Percentiles rank a stretch among this genome's conserved stretches.
Conservation (phyloP, 53 echinoderm and acorn worm species). For the Holothuria scabra region DNA sequence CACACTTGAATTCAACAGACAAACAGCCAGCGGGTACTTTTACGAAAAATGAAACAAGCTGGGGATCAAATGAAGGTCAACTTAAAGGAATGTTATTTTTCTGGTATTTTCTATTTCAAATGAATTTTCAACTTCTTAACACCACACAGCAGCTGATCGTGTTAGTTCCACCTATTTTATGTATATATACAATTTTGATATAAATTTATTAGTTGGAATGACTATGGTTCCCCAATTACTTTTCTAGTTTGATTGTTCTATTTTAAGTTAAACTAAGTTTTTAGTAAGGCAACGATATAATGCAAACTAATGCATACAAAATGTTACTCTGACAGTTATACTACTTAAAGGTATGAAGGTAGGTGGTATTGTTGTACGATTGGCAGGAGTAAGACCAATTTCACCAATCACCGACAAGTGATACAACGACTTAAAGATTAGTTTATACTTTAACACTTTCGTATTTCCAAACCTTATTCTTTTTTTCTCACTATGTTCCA, state of each 20-base stretch:
- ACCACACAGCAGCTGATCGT: neutral
- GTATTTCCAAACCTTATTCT: neutral
- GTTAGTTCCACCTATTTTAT: conserved; percentile 37
- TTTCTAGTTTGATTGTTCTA: neutral
- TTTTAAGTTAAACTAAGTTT: neutral
- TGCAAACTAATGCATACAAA: conserved; percentile 8
- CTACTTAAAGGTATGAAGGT: too few relatives aligned
- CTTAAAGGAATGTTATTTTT: conserved; percentile 2
- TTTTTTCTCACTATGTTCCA: neutral
- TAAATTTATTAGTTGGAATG: conserved; percentile 43
- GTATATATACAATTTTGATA: conserved; percentile 28
- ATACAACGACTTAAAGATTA: too few relatives aligned
- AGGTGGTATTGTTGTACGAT: too few relatives aligned
- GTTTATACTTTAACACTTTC: too few relatives aligned
- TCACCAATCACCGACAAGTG: too few relatives aligned
- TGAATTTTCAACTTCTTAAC: neutral
- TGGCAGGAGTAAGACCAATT: too few relatives aligned
- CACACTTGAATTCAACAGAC: too few relatives aligned
- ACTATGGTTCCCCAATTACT: conserved; percentile 15
- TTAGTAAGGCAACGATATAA: conserved; percentile 34
- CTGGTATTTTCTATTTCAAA: conserved; percentile 3
- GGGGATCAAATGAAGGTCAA: neutral
- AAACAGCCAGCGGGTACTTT: neutral
- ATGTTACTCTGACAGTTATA: neutral
- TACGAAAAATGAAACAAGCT: neutral